phyloP scores from a whole-genome alignment of 2,888 invertebrate species.

The Tetragonisca angustula region DNA sequence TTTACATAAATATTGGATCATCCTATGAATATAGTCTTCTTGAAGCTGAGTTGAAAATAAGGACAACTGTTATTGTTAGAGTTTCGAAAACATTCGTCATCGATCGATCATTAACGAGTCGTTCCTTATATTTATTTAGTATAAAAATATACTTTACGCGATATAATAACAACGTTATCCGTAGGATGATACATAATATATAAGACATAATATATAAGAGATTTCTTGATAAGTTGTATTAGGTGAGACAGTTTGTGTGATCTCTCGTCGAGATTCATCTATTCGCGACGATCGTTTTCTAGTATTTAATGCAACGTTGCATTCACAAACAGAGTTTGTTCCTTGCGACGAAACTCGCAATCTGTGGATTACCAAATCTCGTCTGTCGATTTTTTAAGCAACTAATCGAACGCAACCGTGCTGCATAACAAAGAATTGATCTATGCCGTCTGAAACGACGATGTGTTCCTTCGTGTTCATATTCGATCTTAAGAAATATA shows the following conservation, averaged over 20 bases:
- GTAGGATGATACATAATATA: not conserved
- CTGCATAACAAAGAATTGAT: constrained; percentile 21
- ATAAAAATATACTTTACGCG: no score
- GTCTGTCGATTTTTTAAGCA: constrained; percentile 7
- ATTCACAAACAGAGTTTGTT: not conserved
- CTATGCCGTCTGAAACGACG: constrained; percentile 24
- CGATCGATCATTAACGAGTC: no score
- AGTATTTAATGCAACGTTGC: constrained; percentile 37
- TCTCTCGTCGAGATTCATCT: constrained; percentile 16
- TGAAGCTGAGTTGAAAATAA: no score
- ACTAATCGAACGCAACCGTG: not conserved
- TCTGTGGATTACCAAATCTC: not conserved
- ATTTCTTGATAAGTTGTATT: not conserved
- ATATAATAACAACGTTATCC: no score
- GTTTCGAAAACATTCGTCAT: no score
- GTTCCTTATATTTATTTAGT: no score
- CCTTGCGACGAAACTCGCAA: not conserved
- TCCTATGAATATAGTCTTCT: no score
- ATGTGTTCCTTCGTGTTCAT: constrained; percentile 20
- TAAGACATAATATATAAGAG: not conserved
- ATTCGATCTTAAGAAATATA: not conserved
- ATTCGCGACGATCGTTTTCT: constrained; percentile 10
- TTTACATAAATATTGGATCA: no score
- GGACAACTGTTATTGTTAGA: no score
- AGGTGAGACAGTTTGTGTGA: not conserved